Percentiles rank a stretch among this genome's conserved stretches.
Conservation (phyloP, 2,888 invertebrate genomes). For the Mesorhabditis belari region DNA sequence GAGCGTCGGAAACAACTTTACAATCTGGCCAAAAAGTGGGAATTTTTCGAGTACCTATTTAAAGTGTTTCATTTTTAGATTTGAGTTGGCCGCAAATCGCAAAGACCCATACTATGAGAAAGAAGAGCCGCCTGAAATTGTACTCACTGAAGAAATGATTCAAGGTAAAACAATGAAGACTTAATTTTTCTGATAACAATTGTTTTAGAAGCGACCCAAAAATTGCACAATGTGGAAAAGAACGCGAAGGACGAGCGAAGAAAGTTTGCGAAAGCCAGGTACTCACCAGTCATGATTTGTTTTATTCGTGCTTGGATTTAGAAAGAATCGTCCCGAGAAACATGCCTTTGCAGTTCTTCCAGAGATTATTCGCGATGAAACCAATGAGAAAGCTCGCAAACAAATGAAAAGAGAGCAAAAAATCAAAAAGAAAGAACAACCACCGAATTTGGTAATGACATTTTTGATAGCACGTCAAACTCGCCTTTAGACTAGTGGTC, state of each 20-base stretch:
- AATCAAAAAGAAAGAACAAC: neutral
- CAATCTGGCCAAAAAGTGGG: slow-evolving; percentile 22
- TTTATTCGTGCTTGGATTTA: neutral
- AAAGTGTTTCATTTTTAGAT: slow-evolving; percentile 15
- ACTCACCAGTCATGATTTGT: neutral
- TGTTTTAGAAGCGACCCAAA: neutral
- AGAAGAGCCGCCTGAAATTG: slow-evolving; percentile 7
- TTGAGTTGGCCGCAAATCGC: slow-evolving; percentile 25
- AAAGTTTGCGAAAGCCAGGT: neutral
- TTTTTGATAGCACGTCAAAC: no score
- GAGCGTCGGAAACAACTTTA: slow-evolving; percentile 24
- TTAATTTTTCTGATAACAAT: neutral
- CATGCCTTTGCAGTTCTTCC: neutral
- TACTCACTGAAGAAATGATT: neutral
- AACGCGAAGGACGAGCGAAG: neutral
- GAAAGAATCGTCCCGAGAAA: neutral
- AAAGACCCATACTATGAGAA: slow-evolving; percentile 28
- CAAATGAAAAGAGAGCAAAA: neutral
- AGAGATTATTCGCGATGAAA: neutral
- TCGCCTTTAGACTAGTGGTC: no score
- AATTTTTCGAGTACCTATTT: neutral
- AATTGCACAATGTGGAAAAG: neutral
- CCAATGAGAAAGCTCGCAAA: neutral
- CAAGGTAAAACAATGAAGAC: neutral
- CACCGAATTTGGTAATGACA: neutral